These are phyloP conservation scores for Horisme vitalbata DNA, from an alignment of 2,888 invertebrate species.

Conservation along the genomic window DNA sequence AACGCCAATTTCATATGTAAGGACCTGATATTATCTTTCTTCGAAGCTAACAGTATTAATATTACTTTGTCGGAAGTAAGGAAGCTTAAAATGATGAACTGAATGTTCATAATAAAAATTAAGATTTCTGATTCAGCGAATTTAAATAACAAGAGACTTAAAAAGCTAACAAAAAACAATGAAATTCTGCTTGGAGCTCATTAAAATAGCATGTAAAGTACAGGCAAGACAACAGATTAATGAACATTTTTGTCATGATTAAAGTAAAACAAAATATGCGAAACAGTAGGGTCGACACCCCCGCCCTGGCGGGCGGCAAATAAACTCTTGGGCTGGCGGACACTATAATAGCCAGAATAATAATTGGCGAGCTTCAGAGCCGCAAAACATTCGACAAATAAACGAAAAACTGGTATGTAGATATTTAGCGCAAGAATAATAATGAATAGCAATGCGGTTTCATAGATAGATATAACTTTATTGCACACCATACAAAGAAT, in stretches of 20 bases:
- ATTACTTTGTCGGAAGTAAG: too few species aligned
- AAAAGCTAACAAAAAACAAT: background rate
- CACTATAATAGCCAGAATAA: constrained; percentile 44
- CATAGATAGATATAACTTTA: too few species aligned
- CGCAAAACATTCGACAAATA: too few species aligned
- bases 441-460: too few species aligned
- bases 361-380: background rate
- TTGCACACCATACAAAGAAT: too few species aligned
- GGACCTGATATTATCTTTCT: too few species aligned
- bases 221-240: constrained; percentile 23
- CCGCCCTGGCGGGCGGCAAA: constrained; percentile 66
- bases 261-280: constrained; percentile 48
- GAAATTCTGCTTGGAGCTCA: constrained; percentile 9
- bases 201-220: constrained; percentile 29
- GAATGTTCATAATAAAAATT: too few species aligned
- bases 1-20: too few species aligned
- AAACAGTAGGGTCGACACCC: constrained; percentile 60
- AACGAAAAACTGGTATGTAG: too few species aligned
- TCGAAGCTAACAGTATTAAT: too few species aligned
- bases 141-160: background rate
- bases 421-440: too few species aligned
- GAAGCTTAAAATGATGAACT: too few species aligned
- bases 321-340: constrained; percentile 59
- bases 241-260: constrained; percentile 34
- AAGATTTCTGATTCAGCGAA: background rate